Conservation (phyloP, 1,140 invertebrate species). For the Ladona fulva region DNA sequence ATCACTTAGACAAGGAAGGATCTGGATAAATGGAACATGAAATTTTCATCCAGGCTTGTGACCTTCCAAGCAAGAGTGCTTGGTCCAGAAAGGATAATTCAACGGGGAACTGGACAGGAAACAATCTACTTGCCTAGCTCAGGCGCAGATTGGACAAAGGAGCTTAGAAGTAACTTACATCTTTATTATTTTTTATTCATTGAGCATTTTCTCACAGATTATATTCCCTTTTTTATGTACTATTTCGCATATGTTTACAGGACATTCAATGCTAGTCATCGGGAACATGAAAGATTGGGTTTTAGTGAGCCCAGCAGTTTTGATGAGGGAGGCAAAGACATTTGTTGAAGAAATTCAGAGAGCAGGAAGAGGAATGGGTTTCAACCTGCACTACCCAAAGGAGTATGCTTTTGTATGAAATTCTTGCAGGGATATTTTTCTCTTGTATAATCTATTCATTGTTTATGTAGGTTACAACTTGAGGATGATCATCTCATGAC, state of each 20-base stretch:
- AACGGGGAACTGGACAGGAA: slow-evolving; percentile 29
- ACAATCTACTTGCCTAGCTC: slow-evolving; percentile 29
- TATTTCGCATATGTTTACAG: too few species aligned
- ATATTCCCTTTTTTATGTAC: too few species aligned
- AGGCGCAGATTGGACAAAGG: slow-evolving; percentile 54
- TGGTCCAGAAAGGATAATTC: slow-evolving; percentile 45
- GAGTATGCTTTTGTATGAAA: neutral
- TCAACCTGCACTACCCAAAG: neutral
- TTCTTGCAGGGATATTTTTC: too few species aligned
- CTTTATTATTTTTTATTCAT: too few species aligned
- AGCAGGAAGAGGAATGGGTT: neutral
- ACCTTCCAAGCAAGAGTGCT: slow-evolving; percentile 48
- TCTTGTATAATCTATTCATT: too few species aligned
- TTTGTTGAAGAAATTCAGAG: neutral
- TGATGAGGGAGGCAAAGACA: neutral
- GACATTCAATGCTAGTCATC: neutral
- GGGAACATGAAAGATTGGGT: neutral
- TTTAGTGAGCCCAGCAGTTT: neutral
- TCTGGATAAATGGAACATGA: slow-evolving; percentile 51
- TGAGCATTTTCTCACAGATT: too few species aligned
- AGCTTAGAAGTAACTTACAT: slow-evolving; percentile 36
- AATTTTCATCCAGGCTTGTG: slow-evolving; percentile 45
- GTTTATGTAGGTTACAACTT: neutral
- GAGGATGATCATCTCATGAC: slow-evolving; percentile 27
- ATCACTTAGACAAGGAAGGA: slow-evolving; percentile 40